phyloP scores from a whole-genome alignment of 2,888 invertebrate genomes.

The Epirrhoe tristata region DNA sequence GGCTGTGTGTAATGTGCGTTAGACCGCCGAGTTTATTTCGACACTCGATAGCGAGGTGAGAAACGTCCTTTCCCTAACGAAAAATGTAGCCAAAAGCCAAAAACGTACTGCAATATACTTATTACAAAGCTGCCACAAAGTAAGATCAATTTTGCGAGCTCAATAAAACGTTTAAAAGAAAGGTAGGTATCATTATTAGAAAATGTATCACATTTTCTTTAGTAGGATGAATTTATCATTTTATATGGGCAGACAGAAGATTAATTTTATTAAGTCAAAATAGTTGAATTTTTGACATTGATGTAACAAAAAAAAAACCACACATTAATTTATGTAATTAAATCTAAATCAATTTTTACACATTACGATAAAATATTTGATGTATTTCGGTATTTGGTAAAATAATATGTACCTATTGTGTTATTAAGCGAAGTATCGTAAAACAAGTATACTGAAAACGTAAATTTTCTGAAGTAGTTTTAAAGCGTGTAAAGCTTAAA shows the following conservation, averaged over 20 bases:
- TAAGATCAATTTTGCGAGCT: not conserved
- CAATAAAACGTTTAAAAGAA: no score
- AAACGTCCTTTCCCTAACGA: constrained; percentile 54
- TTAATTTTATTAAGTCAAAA: no score
- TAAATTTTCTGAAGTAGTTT: not conserved
- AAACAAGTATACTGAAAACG: not conserved
- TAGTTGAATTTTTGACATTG: no score
- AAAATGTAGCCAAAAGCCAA: constrained; percentile 18
- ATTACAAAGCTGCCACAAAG: not conserved
- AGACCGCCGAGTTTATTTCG: constrained; percentile 69
- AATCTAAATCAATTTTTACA: no score
- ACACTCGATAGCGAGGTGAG: constrained; percentile 65
- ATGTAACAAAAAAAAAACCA: no score
- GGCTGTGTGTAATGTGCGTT: constrained; percentile 73
- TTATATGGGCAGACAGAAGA: no score
- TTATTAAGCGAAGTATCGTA: no score
- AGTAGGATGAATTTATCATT: no score
- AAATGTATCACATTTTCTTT: no score
- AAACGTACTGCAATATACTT: not conserved
- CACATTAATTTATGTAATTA: no score
- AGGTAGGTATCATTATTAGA: no score
- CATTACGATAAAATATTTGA: no score
- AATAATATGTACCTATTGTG: not conserved
- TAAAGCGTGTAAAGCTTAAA: not conserved
- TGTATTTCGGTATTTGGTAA: not conserved